These are phyloP conservation scores for Myopa tessellatipennis DNA, from an alignment of 2,888 invertebrate species.

Conservation along the genomic window DNA sequence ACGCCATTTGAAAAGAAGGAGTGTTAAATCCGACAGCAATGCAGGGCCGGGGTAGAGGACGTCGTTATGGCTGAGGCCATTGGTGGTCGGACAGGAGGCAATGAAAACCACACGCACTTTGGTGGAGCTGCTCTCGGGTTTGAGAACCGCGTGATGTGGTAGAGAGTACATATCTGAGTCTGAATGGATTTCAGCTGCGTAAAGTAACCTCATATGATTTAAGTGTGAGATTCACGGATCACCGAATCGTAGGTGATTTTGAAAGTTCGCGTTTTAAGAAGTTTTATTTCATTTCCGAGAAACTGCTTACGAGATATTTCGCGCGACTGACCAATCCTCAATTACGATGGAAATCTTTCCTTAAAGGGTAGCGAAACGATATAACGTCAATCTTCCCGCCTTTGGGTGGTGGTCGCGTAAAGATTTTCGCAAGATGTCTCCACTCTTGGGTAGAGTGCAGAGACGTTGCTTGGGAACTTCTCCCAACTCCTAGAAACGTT, in stretches of 20 bases:
- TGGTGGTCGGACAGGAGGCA: too few species aligned
- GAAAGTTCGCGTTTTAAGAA: neutral
- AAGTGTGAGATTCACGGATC: too few species aligned
- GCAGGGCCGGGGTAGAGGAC: too few species aligned
- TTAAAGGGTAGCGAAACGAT: constrained; percentile 31
- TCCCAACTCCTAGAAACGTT: neutral
- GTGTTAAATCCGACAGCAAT: too few species aligned
- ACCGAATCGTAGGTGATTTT: too few species aligned
- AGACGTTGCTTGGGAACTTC: neutral
- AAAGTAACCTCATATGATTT: too few species aligned
- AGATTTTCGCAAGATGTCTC: constrained; percentile 29
- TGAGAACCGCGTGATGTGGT: constrained; percentile 43
- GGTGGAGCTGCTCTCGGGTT: neutral
- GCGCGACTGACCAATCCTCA: neutral
- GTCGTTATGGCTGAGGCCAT: too few species aligned
- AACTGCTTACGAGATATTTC: neutral
- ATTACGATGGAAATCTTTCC: neutral
- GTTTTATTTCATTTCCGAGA: neutral
- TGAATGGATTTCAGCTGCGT: neutral
- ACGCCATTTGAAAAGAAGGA: too few species aligned
- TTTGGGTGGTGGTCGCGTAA: neutral
- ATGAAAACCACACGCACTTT: too few species aligned
- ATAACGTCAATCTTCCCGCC: constrained; percentile 21
- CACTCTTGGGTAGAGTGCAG: neutral
- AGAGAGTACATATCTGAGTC: constrained; percentile 37